Percentiles rank a stretch among this genome's conserved stretches.
phyloP scores from a whole-genome alignment of 2,113 vertebrate genomes.

The Hippolais icterina region DNA sequence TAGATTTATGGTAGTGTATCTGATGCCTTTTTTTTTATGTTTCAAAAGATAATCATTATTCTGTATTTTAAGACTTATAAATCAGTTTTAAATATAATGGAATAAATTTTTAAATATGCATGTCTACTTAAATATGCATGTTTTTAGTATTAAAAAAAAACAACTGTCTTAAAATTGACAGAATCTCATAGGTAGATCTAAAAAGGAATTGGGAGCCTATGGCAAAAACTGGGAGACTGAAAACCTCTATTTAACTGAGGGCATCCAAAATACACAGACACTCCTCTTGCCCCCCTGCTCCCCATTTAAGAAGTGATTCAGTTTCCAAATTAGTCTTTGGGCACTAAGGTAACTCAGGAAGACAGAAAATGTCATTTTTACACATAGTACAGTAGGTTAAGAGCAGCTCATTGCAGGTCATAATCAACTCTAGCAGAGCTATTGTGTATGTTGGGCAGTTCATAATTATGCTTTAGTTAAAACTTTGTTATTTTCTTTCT shows the following conservation, averaged over 20 bases:
- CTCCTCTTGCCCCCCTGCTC: fast-evolving
- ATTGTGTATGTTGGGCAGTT: background rate
- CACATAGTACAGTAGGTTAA: background rate
- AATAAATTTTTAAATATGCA: background rate
- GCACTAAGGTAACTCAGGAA: background rate
- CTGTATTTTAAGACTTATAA: background rate
- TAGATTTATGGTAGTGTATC: background rate
- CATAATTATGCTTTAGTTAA: background rate
- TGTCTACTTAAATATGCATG: background rate
- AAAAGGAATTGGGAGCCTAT: background rate
- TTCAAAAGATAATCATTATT: background rate
- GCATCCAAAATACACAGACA: background rate
- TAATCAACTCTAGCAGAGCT: background rate
- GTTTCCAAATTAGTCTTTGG: background rate
- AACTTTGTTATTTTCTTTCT: background rate
- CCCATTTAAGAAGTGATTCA: background rate
- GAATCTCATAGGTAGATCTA: background rate
- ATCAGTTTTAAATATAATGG: background rate
- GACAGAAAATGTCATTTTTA: background rate
- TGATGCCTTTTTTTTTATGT: background rate
- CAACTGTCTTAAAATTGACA: background rate
- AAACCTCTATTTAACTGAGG: background rate
- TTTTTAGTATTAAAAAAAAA: background rate
- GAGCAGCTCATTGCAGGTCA: background rate
- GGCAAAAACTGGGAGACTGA: background rate